Evolutionary conservation across 1,140 invertebrate species (phyloP).

Genomic region (Globodera ellingtonae): DNA sequence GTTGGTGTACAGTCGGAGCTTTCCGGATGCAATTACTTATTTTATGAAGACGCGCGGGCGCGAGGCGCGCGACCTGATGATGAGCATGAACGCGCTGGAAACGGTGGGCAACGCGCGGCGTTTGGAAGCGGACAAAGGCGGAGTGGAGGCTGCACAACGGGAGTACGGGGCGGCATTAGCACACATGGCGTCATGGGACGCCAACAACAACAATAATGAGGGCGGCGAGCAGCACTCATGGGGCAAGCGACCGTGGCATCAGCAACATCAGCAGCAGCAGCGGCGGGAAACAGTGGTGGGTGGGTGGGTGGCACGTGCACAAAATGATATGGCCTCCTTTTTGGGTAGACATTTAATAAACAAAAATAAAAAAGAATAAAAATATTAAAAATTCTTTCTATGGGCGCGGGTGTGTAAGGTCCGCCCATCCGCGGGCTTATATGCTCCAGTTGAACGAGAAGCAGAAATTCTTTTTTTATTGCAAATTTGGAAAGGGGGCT

Average conservation of each 20-base stretch:
- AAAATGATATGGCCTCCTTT: background rate
- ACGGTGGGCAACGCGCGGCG: slow-evolving; percentile 53
- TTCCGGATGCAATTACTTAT: slow-evolving; percentile 80
- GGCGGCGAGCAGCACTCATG: background rate
- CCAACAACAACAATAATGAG: background rate
- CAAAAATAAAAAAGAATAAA: no score
- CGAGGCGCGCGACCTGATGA: slow-evolving; percentile 72
- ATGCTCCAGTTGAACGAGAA: no score
- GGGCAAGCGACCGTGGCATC: background rate
- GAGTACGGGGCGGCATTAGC: slow-evolving; percentile 34
- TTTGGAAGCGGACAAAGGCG: background rate
- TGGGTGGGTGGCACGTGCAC: background rate
- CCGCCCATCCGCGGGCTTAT: no score
- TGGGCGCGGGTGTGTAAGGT: no score
- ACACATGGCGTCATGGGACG: background rate
- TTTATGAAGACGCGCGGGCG: slow-evolving; percentile 69
- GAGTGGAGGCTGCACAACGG: slow-evolving; percentile 13
- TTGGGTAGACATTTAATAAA: no score
- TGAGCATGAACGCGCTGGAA: slow-evolving; percentile 78
- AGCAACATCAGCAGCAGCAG: no score
- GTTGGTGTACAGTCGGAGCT: slow-evolving; percentile 75
- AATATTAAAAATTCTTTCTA: no score
- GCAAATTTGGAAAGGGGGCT: no score
- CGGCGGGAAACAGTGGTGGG: no score
- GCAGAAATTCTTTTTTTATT: no score